phyloP scores from a whole-genome alignment of 2,113 vertebrate species.

The Mixornis gularis region DNA sequence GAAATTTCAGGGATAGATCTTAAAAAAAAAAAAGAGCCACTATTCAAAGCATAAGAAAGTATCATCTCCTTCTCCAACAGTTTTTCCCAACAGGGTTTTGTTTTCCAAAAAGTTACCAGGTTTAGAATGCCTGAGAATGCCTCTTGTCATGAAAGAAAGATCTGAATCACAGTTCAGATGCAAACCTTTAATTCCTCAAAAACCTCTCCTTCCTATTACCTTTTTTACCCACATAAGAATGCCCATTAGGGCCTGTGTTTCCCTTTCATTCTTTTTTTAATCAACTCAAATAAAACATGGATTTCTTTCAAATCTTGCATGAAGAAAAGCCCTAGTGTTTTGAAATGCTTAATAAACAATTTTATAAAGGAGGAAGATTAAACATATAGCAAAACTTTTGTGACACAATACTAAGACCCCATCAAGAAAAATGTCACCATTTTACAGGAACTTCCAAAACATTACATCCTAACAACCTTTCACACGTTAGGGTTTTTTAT shows the following conservation, averaged over 20 bases:
- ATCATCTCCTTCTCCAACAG: background rate
- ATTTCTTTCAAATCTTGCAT: background rate
- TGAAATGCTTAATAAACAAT: background rate
- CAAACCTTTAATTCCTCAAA: background rate
- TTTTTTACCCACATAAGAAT: background rate
- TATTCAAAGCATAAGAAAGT: background rate
- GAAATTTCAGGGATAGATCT: background rate
- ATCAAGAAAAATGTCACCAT: background rate
- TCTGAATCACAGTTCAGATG: background rate
- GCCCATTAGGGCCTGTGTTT: background rate
- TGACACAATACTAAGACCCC: background rate
- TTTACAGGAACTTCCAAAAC: background rate
- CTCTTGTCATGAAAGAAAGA: background rate
- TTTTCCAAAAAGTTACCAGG: background rate
- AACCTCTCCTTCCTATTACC: background rate
- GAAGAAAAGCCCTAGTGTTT: background rate
- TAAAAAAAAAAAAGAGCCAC: background rate
- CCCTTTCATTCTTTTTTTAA: background rate
- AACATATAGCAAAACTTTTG: background rate
- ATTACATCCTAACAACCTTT: background rate
- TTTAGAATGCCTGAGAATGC: background rate
- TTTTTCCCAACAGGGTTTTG: background rate
- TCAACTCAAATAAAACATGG: background rate
- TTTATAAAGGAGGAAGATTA: background rate
- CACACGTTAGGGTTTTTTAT: background rate